Conservation (phyloP, 1,140 invertebrate species). For the Orchestia grillus region DNA sequence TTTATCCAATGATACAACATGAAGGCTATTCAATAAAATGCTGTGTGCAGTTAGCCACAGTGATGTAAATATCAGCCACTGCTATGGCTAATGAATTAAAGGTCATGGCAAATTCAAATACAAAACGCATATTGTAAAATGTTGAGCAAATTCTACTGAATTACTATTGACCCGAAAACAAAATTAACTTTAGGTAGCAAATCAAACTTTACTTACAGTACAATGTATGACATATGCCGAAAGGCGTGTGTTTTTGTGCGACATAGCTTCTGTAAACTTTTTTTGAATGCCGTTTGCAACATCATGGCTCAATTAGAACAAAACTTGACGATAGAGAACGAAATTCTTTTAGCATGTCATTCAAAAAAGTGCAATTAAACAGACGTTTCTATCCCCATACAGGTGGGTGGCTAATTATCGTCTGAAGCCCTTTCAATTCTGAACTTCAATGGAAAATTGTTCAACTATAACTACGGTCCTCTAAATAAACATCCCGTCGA, state of each 20-base stretch:
- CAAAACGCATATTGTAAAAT: not conserved
- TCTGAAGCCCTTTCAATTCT: too few relatives aligned
- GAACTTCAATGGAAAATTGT: too few relatives aligned
- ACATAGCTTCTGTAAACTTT: not conserved
- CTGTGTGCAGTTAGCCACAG: too few relatives aligned
- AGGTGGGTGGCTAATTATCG: too few relatives aligned
- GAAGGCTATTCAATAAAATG: too few relatives aligned
- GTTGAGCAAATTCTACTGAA: not conserved
- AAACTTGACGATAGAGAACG: not conserved
- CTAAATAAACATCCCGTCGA: not conserved
- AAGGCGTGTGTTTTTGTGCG: not conserved
- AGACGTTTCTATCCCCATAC: too few relatives aligned
- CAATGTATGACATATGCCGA: constrained; percentile 16
- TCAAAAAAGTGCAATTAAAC: too few relatives aligned
- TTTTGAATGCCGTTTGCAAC: not conserved
- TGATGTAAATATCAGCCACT: too few relatives aligned
- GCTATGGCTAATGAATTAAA: too few relatives aligned
- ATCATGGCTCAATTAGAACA: not conserved
- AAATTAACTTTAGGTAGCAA: not conserved
- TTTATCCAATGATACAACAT: too few relatives aligned
- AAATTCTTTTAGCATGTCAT: too few relatives aligned
- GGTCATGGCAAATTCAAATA: too few relatives aligned
- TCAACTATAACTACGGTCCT: not conserved
- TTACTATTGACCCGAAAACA: not conserved
- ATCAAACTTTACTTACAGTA: not conserved